Percentiles rank a stretch among this genome's conserved stretches.
These are phyloP conservation scores for Hydrolagus affinis DNA, from an alignment of 2,113 vertebrate species.

Conservation along the genomic window DNA sequence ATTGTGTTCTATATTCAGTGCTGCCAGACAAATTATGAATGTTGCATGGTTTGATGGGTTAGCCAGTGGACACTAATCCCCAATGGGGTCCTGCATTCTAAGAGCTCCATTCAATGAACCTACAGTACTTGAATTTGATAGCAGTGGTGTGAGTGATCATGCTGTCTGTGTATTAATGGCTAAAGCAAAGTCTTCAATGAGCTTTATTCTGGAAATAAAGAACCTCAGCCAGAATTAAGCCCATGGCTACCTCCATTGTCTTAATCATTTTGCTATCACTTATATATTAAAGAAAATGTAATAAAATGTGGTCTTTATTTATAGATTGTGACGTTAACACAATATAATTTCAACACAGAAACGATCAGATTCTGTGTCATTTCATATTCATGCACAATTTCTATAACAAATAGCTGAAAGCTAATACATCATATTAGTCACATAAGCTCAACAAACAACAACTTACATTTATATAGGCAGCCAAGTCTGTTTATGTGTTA, in stretches of 20 bases:
- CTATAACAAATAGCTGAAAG: neutral
- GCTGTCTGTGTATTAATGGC: neutral
- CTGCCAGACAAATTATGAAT: constrained; percentile 10
- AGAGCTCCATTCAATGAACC: neutral
- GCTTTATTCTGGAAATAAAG: neutral
- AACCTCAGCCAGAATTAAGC: neutral
- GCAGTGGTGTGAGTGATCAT: neutral
- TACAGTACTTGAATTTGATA: constrained; percentile 20
- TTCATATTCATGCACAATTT: neutral
- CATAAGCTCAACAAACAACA: neutral
- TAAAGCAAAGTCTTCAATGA: neutral
- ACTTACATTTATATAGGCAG: neutral
- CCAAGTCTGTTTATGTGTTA: too few species aligned
- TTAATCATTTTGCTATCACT: constrained; percentile 6
- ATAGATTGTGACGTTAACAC: neutral
- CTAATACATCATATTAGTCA: neutral
- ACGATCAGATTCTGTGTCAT: neutral
- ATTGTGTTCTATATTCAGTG: neutral
- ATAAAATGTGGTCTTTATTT: neutral
- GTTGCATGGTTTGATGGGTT: neutral
- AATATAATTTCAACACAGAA: neutral
- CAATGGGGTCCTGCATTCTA: neutral
- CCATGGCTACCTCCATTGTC: neutral
- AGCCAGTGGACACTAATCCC: constrained; percentile 18
- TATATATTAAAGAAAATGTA: neutral